phyloP scores from a whole-genome alignment of 2,888 invertebrate species.

The Gerris lacustris region DNA sequence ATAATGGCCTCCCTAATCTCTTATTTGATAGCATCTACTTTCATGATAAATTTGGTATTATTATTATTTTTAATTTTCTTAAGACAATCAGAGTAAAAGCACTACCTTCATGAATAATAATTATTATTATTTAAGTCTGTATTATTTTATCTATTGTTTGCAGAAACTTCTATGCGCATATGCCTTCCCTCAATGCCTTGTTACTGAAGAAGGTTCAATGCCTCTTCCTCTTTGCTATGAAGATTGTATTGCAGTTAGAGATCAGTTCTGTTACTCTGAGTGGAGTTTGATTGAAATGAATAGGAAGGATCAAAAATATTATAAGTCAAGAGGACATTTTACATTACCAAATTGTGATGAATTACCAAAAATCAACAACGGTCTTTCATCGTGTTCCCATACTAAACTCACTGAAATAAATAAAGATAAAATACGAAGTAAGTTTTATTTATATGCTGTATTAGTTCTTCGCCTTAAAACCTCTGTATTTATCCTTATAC shows the following conservation, averaged over 20 bases:
- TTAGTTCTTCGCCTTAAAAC: neutral
- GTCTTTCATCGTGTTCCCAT: constrained; percentile 58
- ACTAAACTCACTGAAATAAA: constrained; percentile 73
- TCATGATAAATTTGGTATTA: no score
- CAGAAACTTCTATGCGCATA: constrained; percentile 78
- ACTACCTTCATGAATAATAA: no score
- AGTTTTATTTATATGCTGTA: constrained; percentile 32
- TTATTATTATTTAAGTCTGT: no score
- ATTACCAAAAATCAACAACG: constrained; percentile 54
- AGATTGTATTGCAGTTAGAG: constrained; percentile 82
- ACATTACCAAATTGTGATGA: constrained; percentile 72
- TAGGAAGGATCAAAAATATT: constrained; percentile 62
- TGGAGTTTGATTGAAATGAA: constrained; percentile 85
- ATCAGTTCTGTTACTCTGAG: constrained; percentile 83
- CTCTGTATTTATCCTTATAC: neutral
- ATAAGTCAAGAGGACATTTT: constrained; percentile 75
- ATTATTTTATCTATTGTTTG: constrained; percentile 27
- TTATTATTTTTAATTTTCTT: no score
- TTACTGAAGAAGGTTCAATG: constrained; percentile 50
- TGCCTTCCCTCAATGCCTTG: constrained; percentile 77
- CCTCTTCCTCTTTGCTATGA: constrained; percentile 78
- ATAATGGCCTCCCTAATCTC: no score
- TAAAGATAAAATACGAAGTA: constrained; percentile 67
- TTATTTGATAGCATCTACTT: no score
- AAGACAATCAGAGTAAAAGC: no score